Base-by-base conservation (phyloP, 1,140 invertebrate species). In the Apis dorsata region DNA sequence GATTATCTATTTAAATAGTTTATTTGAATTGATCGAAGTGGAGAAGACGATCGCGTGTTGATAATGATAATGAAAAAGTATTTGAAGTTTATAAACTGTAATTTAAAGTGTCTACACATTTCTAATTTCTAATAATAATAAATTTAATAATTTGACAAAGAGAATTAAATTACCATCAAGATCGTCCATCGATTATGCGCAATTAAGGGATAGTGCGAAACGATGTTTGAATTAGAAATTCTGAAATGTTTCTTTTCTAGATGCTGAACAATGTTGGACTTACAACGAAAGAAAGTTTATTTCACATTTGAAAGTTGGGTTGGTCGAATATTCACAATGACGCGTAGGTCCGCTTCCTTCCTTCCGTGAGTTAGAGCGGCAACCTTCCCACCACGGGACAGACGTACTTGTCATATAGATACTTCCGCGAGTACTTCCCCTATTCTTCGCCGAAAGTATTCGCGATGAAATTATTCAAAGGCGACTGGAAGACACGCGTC, bases 401-500 rank as follows among this genome's bases (percentile, higher is more conserved):
- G 86, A 86, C 85, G 24, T 72, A 72, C 70, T 84, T 83, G 86
- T 87, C 86, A 79, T 87, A 85, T 84, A 84, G 85, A 87, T 87
- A 87, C 85, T 86, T 86, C 60, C 73, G n/a, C 76, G 74, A 86
- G 81, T 79, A 84, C 81, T 79, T 73, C 34, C 62, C 66, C 68
- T 81, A 82, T 87, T 87, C 76, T 83, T 86, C 79, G 85, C 74
- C 71, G 68, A 85, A 86, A 72, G 85, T 76, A 60, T 75, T 72
- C 62, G 60, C 65, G 79, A 86, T 80, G 74, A 87, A 59, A 87
- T 87, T 74, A 87, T 84, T 87, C 85, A 87, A 76, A 84, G 57
- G 66, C 77, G 55, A 66, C 80, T 69, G 66, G 34, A 72, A 53
- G 72, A 69, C 59, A 13, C 21, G 75, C 44, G 62, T 70, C 28